These are phyloP conservation scores for Hemicordylus capensis DNA, from an alignment of 2,113 vertebrate genomes.

Conservation along the genomic window DNA sequence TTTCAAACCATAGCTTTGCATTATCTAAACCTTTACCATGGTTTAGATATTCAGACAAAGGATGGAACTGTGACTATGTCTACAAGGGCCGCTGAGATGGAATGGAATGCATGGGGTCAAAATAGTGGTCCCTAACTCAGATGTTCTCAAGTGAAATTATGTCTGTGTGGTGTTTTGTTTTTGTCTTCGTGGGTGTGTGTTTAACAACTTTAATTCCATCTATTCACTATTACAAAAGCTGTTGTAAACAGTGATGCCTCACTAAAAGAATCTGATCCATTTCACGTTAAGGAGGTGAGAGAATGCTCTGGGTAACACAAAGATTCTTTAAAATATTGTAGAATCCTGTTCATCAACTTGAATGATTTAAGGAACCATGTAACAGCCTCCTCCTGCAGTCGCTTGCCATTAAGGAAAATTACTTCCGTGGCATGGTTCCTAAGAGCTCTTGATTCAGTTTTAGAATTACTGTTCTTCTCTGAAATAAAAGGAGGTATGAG, in stretches of 20 bases:
- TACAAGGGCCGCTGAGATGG: not conserved
- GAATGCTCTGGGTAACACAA: too few species aligned
- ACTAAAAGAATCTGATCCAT: too few species aligned
- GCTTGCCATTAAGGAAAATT: not conserved
- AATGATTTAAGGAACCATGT: constrained; percentile 41
- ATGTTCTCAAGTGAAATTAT: not conserved
- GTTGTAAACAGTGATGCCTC: not conserved
- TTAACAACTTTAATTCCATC: not conserved
- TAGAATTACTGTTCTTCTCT: not conserved
- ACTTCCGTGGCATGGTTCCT: not conserved
- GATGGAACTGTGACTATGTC: not conserved
- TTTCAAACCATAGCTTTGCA: not conserved
- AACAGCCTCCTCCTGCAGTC: constrained; percentile 26
- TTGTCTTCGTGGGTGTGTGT: too few species aligned
- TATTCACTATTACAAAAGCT: not conserved
- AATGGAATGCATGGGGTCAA: not conserved
- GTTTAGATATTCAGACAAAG: not conserved
- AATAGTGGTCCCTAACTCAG: not conserved
- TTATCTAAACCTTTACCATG: not conserved
- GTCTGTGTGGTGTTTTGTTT: not conserved
- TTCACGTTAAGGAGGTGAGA: not conserved
- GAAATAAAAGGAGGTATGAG: not conserved
- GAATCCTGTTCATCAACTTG: constrained; percentile 23
- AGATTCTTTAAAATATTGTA: not conserved
- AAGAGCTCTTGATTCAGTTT: not conserved